phyloP scores from a whole-genome alignment of 1,140 invertebrate species.

The Elymnias hypermnestra region DNA sequence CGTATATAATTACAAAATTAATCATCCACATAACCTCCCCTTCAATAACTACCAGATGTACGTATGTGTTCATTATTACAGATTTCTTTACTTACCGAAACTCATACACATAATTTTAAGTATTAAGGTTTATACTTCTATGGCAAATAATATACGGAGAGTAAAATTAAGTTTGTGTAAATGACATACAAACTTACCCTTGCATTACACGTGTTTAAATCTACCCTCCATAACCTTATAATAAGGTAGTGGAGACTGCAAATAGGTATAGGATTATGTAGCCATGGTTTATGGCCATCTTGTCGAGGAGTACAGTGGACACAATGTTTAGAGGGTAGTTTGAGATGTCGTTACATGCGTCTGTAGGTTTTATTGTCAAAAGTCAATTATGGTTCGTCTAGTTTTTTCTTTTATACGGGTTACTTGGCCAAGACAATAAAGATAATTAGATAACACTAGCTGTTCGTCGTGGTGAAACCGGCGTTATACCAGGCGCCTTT shows the following conservation, averaged over 20 bases:
- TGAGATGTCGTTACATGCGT: conserved; percentile 18
- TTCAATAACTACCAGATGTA: conserved; percentile 15
- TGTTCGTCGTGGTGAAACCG: too few species aligned
- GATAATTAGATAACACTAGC: too few species aligned
- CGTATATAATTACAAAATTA: conserved; percentile 22
- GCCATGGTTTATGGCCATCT: conserved; percentile 15
- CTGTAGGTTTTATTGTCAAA: conserved; percentile 20
- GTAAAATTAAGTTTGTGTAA: conserved; percentile 8
- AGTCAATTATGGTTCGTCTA: conserved; percentile 18
- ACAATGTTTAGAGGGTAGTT: conserved; percentile 22
- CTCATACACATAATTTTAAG: background rate
- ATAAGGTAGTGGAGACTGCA: conserved; percentile 1
- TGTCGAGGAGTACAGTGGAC: conserved; percentile 14
- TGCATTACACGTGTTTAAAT: background rate
- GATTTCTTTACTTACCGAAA: background rate
- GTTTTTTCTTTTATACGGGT: background rate
- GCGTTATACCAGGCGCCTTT: too few species aligned
- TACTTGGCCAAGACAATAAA: too few species aligned
- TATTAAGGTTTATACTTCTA: background rate
- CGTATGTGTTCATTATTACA: background rate
- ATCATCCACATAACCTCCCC: conserved; percentile 11
- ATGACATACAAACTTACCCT: background rate
- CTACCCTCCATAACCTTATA: background rate
- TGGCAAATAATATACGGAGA: background rate
- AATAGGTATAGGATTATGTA: conserved; percentile 8